phyloP scores from a whole-genome alignment of 2,888 invertebrate genomes.

The Cryptus viduatorius region DNA sequence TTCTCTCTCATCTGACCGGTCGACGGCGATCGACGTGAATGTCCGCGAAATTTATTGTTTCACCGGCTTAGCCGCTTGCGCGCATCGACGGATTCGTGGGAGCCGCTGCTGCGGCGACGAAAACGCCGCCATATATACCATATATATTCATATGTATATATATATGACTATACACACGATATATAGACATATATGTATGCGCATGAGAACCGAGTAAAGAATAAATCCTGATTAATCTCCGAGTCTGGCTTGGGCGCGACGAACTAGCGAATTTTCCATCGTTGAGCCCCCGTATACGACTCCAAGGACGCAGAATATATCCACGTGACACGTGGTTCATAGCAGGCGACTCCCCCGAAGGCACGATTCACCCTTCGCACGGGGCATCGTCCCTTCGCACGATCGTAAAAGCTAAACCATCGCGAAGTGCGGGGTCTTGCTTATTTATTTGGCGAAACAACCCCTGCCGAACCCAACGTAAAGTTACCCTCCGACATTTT shows the following conservation, averaged over 20 bases:
- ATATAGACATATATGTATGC: conserved; percentile 2
- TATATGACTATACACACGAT: background rate
- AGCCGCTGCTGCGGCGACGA: conserved; percentile 26
- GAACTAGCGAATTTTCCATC: conserved; percentile 16
- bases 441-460: background rate
- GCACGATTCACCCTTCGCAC: background rate
- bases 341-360: background rate
- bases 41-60: conserved; percentile 83
- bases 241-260: conserved; percentile 70
- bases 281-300: conserved; percentile 32
- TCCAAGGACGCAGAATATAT: conserved; percentile 2
- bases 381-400: background rate
- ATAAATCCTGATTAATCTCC: conserved; percentile 84
- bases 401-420: background rate
- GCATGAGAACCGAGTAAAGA: conserved; percentile 73
- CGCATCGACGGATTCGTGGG: conserved; percentile 30
- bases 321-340: conserved; percentile 25
- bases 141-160: background rate
- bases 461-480: background rate
- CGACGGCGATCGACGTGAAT: conserved; percentile 80
- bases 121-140: background rate
- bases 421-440: background rate
- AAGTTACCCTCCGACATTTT: background rate
- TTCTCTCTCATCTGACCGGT: background rate
- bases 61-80: conserved; percentile 79